Percentiles rank a stretch among this genome's conserved stretches.
Conservation (phyloP, 2,888 invertebrate species). For the Stramonita haemastoma region DNA sequence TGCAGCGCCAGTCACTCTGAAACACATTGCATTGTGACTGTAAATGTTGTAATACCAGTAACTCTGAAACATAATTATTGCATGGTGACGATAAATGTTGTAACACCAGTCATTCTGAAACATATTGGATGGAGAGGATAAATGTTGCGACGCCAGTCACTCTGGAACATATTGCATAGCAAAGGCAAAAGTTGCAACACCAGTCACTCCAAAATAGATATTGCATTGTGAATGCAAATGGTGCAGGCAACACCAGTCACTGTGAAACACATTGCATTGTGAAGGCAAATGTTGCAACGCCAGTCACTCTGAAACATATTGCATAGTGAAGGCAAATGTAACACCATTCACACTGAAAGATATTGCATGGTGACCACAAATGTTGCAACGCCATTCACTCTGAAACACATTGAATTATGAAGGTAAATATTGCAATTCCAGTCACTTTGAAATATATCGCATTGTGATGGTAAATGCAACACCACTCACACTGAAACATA, state of each 20-base stretch:
- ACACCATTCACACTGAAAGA: too few relatives aligned
- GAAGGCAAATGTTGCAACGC: slow-evolving; percentile 1
- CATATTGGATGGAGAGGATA: too few relatives aligned
- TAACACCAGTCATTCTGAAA: too few relatives aligned
- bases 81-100: background rate
- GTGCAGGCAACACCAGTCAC: slow-evolving; percentile 20
- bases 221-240: too few relatives aligned
- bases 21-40: background rate
- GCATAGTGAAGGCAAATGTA: background rate
- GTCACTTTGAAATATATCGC: background rate
- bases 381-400: too few relatives aligned
- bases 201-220: too few relatives aligned
- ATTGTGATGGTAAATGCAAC: background rate
- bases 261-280: slow-evolving; percentile 24
- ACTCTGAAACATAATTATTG: background rate
- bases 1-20: too few relatives aligned
- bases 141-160: too few relatives aligned
- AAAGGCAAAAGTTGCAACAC: background rate
- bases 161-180: background rate
- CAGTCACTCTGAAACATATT: background rate
- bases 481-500: too few relatives aligned
- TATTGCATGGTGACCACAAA: too few relatives aligned
- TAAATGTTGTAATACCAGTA: background rate
- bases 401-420: background rate
- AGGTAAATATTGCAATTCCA: background rate